Percentiles rank a stretch among this genome's conserved stretches.
phyloP scores from a whole-genome alignment of 1,140 invertebrate genomes.

The Lepidurus arcticus region DNA sequence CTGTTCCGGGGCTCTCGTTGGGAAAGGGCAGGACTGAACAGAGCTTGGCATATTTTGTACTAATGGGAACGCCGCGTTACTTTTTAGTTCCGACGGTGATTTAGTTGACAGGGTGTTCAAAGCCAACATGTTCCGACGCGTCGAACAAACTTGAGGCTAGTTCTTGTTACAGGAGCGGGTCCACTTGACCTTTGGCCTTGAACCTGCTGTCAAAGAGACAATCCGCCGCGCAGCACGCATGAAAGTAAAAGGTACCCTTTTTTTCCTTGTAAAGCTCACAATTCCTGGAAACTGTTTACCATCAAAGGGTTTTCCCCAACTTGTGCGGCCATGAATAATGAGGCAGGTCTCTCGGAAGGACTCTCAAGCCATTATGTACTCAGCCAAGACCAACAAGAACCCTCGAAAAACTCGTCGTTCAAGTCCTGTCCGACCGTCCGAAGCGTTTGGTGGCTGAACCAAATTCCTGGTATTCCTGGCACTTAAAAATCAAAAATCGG shows the following conservation, averaged over 20 bases:
- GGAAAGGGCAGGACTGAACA: background rate
- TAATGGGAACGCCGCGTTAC: too few species aligned
- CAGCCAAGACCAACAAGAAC: background rate
- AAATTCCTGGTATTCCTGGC: too few species aligned
- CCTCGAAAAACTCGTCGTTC: background rate
- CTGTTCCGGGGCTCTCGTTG: background rate
- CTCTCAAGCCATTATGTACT: background rate
- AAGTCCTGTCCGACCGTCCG: background rate
- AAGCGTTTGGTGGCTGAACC: too few species aligned
- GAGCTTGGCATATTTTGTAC: too few species aligned
- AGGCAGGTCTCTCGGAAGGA: background rate
- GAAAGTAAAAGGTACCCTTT: background rate
- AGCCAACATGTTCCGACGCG: background rate
- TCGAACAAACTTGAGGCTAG: background rate
- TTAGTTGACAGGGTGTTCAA: background rate
- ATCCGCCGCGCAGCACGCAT: background rate
- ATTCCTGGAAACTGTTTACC: background rate
- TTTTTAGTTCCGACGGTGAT: too few species aligned
- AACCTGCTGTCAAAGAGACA: background rate
- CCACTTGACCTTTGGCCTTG: conserved; percentile 13
- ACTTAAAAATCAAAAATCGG: too few species aligned
- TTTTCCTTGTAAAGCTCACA: background rate
- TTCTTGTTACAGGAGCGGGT: background rate
- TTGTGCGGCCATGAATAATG: background rate
- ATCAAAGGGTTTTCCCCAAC: background rate